Evolutionary conservation across 2,888 invertebrate species (phyloP), one percentile per base, ranked within the genome.

Genomic region (Drosophila formosana): DNA sequence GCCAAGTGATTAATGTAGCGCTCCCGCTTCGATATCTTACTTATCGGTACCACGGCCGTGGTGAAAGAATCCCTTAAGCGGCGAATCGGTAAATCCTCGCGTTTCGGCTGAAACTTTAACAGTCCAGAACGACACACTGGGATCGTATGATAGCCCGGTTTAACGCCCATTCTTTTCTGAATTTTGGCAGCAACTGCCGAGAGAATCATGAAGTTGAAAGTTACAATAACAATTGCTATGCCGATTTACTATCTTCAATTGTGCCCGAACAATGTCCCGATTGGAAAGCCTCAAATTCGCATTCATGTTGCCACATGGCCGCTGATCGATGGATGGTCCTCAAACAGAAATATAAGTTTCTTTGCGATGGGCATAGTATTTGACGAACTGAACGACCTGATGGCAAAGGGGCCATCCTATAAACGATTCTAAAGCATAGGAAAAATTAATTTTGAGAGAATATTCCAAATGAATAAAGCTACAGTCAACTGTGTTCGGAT

Each of bases 11-110:
- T 94, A 0, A 94, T 93, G 82, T 96, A 96, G 80, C 94, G 94
- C 68, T 96, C 95, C 78, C 95, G 94, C n/a, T 95, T 90, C 0
- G 82, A 79, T 84, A 95, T 93, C 0, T 91, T 92, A 9, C 94
- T 94, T 1, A 96, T 88, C 0, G 96, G 96, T 51, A 96, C 94
- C 39, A 95, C 84, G 0, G 94, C 95, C 32, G 94, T 94, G 3
- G 94, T 93, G 83, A 94, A 95, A 66, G 95, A 96, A 83, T 96
- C 95, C 80, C 93, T 91, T 94, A 96, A 95, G 47, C 92, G 92
- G 45, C 95, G 92, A 0, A 93, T 83, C 0, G 95, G 95, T 43
- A 96, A 90, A 72, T 95, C 95, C 76, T 94, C 93, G 0, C 85
- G 82, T 66, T 92, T 92, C 0, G 95, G 95, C 23, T 94, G 91